Evolutionary conservation across 2,888 invertebrate species (phyloP).

Genomic region (Drosophila vallismaia): DNA sequence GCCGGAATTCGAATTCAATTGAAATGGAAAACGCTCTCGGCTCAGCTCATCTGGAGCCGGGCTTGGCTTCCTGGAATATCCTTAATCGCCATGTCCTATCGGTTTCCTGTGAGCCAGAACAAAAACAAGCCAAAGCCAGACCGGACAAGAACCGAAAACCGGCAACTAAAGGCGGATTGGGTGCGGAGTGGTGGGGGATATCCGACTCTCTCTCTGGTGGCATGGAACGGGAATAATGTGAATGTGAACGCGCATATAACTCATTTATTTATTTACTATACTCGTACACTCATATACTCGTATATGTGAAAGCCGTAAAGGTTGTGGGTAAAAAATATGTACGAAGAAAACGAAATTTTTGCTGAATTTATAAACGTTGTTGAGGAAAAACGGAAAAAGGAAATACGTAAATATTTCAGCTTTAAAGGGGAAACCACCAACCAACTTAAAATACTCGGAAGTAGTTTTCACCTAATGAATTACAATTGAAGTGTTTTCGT

Average conservation of each 20-base stretch:
- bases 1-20: conserved; percentile 27
- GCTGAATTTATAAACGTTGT: conserved; percentile 18
- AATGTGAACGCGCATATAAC: conserved; percentile 73
- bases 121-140: conserved; percentile 33
- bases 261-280: conserved; percentile 73
- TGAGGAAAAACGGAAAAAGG: not conserved
- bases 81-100: conserved; percentile 72
- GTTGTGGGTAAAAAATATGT: conserved; percentile 5
- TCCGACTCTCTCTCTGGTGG: conserved; percentile 50
- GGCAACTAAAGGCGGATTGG: conserved; percentile 4
- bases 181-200: conserved; percentile 45
- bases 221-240: conserved; percentile 67
- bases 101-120: conserved; percentile 69
- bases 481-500: not conserved
- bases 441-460: not conserved
- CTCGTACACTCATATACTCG: not conserved
- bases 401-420: not conserved
- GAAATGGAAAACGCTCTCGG: conserved; percentile 40
- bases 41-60: conserved; percentile 25
- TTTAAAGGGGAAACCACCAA: not conserved
- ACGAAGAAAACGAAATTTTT: conserved; percentile 7
- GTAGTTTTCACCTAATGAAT: not conserved
- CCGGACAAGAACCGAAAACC: conserved; percentile 26
- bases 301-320: conserved; percentile 13
- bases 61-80: conserved; percentile 66